Conservation (phyloP, 2,113 vertebrate species). For the Fregata magnificens region DNA sequence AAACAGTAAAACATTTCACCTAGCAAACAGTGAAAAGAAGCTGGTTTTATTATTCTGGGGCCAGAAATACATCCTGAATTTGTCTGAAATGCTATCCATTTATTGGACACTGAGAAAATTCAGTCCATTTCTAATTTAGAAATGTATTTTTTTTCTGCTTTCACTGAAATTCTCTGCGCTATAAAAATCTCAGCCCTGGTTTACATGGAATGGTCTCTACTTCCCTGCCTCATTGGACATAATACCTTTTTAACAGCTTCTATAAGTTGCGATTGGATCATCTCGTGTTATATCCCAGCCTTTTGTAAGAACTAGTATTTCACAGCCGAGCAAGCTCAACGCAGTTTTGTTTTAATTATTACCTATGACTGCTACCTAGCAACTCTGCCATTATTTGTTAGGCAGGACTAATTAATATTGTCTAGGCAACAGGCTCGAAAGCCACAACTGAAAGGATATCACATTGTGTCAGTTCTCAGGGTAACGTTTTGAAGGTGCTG, state of each 20-base stretch:
- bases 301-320: slow-evolving; percentile 25
- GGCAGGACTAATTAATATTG: slow-evolving; percentile 26
- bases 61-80: neutral
- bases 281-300: neutral
- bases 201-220: neutral
- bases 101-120: neutral
- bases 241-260: neutral
- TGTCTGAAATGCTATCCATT: neutral
- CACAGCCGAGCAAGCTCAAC: neutral
- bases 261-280: neutral
- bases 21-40: neutral
- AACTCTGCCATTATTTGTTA: slow-evolving; percentile 50
- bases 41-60: neutral
- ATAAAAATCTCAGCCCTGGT: neutral
- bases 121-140: neutral
- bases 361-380: slow-evolving; percentile 1
- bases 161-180: neutral
- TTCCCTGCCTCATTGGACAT: neutral
- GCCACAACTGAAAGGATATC: neutral
- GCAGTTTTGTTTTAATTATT: slow-evolving; percentile 29
- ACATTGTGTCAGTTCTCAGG: neutral
- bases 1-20: neutral
- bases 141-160: neutral
- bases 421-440: slow-evolving; percentile 6
- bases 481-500: neutral